phyloP scores from a whole-genome alignment of 2,113 vertebrate genomes.

The Pelecanus crispus region DNA sequence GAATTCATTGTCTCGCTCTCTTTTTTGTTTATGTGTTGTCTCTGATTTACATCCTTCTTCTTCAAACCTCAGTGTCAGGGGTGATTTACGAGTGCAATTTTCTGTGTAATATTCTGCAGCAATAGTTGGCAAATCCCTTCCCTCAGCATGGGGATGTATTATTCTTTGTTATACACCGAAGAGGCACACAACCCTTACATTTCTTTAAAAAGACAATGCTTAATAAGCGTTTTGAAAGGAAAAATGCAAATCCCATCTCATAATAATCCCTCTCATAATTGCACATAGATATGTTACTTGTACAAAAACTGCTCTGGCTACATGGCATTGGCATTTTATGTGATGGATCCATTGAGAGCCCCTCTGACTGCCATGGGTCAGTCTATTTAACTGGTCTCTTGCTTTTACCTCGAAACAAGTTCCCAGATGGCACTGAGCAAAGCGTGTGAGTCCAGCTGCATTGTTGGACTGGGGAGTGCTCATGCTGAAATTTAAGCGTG shows the following conservation, averaged over 20 bases:
- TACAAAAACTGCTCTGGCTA: neutral
- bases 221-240: neutral
- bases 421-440: rapidly evolving
- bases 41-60: conserved; percentile 10
- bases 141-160: neutral
- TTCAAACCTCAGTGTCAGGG: neutral
- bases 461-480: neutral
- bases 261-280: neutral
- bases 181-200: neutral
- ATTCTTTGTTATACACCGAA: neutral
- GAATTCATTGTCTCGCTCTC: neutral
- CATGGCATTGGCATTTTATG: neutral
- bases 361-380: neutral
- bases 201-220: neutral
- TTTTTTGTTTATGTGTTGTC: neutral
- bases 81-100: conserved; percentile 34
- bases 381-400: neutral
- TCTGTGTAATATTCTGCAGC: conserved; percentile 2
- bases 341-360: neutral
- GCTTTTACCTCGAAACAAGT: neutral
- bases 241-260: neutral
- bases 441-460: neutral
- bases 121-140: neutral
- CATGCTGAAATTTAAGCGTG: neutral
- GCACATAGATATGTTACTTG: neutral